Conservation (phyloP, 64 coral and sea anemone genomes). For the Platygyra sinensis region DNA sequence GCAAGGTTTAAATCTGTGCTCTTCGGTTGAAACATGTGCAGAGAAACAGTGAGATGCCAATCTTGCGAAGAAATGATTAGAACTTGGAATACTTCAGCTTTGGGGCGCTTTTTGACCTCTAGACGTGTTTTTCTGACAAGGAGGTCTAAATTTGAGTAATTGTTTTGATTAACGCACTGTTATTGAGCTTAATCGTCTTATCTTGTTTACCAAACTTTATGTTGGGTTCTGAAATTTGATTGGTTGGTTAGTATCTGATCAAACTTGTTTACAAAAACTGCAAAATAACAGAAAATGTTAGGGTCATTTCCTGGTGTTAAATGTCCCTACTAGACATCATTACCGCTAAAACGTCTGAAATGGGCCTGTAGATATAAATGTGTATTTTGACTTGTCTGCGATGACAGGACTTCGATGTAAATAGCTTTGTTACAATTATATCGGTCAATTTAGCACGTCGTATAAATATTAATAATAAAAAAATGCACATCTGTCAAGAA, state of each 20-base stretch:
- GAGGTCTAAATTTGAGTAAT: neutral
- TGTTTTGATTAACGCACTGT: neutral
- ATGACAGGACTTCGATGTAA: neutral
- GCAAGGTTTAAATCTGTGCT: neutral
- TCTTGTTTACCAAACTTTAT: conserved; percentile 11
- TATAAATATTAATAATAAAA: neutral
- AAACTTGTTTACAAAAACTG: conserved; percentile 20
- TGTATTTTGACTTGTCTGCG: neutral
- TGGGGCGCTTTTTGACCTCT: neutral
- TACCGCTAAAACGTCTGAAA: neutral
- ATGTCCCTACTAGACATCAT: conserved; percentile 22
- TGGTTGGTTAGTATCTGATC: neutral
- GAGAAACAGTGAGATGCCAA: neutral
- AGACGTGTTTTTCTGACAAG: neutral
- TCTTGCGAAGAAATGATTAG: neutral
- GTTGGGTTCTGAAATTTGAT: conserved; percentile 8
- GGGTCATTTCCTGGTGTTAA: neutral
- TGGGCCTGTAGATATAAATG: neutral
- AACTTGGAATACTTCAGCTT: conserved; percentile 5
- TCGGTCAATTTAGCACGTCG: neutral
- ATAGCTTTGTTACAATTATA: neutral
- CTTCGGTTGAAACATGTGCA: neutral
- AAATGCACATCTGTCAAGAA: neutral
- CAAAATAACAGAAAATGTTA: neutral
- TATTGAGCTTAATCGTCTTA: neutral